These are phyloP conservation scores for Prionchulus punctatus DNA, from an alignment of 2,888 invertebrate genomes.

Conservation along the genomic window DNA sequence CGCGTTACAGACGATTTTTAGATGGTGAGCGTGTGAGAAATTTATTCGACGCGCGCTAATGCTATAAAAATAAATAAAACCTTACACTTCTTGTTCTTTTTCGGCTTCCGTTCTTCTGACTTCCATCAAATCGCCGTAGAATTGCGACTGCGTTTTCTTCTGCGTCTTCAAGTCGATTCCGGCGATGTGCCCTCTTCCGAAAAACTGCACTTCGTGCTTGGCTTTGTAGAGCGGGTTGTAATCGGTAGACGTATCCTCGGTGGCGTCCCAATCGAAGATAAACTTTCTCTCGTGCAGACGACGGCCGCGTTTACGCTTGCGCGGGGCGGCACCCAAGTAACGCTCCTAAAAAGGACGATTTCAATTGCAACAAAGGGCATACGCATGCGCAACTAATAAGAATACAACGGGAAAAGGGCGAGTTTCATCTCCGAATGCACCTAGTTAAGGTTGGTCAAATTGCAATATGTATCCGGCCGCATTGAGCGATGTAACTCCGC, in stretches of 20 bases:
- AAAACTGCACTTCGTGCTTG: slow-evolving; percentile 80
- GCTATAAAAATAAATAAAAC: slow-evolving; percentile 14
- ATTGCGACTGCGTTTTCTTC: slow-evolving; percentile 74
- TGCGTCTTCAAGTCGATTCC: slow-evolving; percentile 81
- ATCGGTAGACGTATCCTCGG: slow-evolving; percentile 92
- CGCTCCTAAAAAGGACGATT: slow-evolving; percentile 11
- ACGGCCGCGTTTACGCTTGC: slow-evolving; percentile 71
- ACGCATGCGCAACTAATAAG: too few species aligned
- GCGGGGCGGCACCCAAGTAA: slow-evolving; percentile 62
- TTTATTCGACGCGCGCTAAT: too few species aligned
- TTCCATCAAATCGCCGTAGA: slow-evolving; percentile 86
- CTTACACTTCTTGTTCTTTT: slow-evolving; percentile 75
- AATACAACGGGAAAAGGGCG: too few species aligned
- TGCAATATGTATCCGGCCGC: too few species aligned
- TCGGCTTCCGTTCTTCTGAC: slow-evolving; percentile 85
- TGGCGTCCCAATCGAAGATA: slow-evolving; percentile 99
- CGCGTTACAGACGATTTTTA: too few species aligned
- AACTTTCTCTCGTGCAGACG: slow-evolving; percentile 94
- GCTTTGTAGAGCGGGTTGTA: slow-evolving; percentile 94
- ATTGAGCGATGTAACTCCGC: too few species aligned
- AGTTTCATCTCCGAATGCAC: too few species aligned
- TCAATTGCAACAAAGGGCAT: too few species aligned
- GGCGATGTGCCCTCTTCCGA: slow-evolving; percentile 88
- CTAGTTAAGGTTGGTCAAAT: too few species aligned
- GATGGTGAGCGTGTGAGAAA: too few species aligned